phyloP scores from a whole-genome alignment of 2,797 vertebrate species.

The Erethizon dorsatum region DNA sequence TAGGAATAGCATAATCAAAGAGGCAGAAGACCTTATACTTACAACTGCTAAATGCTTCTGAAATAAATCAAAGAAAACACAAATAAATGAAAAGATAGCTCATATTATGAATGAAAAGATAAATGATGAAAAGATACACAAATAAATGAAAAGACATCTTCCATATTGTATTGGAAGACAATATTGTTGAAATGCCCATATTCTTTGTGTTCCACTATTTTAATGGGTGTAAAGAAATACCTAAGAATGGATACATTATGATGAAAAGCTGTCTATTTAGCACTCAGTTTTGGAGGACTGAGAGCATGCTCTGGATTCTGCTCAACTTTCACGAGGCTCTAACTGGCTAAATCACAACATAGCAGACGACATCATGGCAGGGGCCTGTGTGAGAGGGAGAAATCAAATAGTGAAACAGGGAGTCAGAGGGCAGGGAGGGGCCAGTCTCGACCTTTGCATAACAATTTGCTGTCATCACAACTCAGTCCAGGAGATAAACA shows the following conservation, averaged over 20 bases:
- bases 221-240: not conserved
- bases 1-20: not conserved
- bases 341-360: not conserved
- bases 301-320: no score
- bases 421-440: not conserved
- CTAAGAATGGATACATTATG: not conserved
- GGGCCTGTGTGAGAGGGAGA: not conserved
- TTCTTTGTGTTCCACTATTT: not conserved
- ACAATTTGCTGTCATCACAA: not conserved
- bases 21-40: not conserved
- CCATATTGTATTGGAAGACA: not conserved
- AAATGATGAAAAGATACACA: not conserved
- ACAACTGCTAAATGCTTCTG: not conserved
- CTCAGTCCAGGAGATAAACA: not conserved
- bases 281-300: not conserved
- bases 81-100: not conserved
- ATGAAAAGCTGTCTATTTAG: not conserved
- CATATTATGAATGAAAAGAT: no score
- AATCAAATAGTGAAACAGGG: not conserved
- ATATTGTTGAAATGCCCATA: not conserved
- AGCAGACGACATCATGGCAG: not conserved
- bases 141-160: not conserved
- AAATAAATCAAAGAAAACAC: not conserved
- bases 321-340: not conserved
- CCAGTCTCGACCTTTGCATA: not conserved